Evolutionary conservation across 2,113 vertebrate species (phyloP).

Genomic region (Campylomormyrus tamandua): DNA sequence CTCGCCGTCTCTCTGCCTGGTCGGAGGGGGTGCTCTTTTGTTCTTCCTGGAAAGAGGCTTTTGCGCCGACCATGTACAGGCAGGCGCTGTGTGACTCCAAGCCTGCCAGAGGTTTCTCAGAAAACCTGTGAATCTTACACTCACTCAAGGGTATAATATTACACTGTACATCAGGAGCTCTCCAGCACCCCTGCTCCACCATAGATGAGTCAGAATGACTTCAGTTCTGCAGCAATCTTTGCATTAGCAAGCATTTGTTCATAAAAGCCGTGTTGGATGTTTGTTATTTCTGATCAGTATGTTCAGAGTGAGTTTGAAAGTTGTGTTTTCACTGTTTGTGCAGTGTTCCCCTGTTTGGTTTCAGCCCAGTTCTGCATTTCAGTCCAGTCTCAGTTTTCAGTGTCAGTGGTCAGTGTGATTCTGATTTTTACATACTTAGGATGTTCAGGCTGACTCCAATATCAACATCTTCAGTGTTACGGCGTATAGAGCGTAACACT

Average conservation of each 20-base stretch:
- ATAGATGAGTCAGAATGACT: not conserved
- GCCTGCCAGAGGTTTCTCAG: not conserved
- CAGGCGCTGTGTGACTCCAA: too few relatives aligned
- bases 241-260: not conserved
- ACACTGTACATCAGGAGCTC: not conserved
- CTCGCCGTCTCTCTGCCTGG: slow-evolving; percentile 22
- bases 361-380: not conserved
- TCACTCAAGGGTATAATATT: not conserved
- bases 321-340: not conserved
- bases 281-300: not conserved
- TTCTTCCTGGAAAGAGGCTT: not conserved
- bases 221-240: not conserved
- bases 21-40: not conserved
- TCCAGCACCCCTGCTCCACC: not conserved
- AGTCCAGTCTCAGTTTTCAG: not conserved
- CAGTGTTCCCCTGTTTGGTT: not conserved
- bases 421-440: not conserved
- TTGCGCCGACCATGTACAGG: not conserved
- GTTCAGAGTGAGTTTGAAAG: not conserved
- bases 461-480: not conserved
- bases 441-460: not conserved
- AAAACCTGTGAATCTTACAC: not conserved
- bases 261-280: not conserved
- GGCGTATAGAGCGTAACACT: not conserved
- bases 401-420: not conserved